Conservation (phyloP, 2,113 vertebrate genomes). For the Siniperca chuatsi region DNA sequence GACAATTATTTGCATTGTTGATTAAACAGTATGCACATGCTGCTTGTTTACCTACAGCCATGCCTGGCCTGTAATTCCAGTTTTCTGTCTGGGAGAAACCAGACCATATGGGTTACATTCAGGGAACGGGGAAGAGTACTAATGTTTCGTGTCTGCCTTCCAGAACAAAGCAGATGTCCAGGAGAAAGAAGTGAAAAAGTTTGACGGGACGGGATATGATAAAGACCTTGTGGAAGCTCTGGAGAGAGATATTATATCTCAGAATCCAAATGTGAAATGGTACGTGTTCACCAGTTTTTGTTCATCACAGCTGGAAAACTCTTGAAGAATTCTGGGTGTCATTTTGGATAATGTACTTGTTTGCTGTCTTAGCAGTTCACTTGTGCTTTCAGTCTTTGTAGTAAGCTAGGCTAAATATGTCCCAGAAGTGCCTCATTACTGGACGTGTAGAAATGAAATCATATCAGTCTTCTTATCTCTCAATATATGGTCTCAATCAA, state of each 20-base stretch:
- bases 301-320: neutral
- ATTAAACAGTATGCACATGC: conserved; percentile 28
- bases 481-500: too few relatives aligned
- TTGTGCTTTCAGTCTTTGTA: neutral
- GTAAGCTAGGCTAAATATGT: neutral
- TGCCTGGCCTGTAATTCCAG: conserved; percentile 46
- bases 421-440: neutral
- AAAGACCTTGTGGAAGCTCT: conserved; percentile 96
- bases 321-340: neutral
- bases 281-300: conserved; percentile 68
- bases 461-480: too few relatives aligned
- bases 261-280: conserved; percentile 97
- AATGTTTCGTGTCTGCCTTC: conserved; percentile 16
- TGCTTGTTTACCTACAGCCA: conserved; percentile 24
- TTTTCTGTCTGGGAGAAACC: conserved; percentile 10
- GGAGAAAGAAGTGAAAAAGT: conserved; percentile 92
- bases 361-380: neutral
- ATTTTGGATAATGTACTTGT: neutral
- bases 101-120: neutral
- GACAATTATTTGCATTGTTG: conserved; percentile 44
- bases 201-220: conserved; percentile 94
- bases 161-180: conserved; percentile 92
- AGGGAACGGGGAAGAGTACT: neutral
- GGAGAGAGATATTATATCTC: conserved; percentile 98
- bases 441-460: too few relatives aligned